These are phyloP conservation scores for Illadopsis cleaveri DNA, from an alignment of 2,113 vertebrate species.

Conservation along the genomic window DNA sequence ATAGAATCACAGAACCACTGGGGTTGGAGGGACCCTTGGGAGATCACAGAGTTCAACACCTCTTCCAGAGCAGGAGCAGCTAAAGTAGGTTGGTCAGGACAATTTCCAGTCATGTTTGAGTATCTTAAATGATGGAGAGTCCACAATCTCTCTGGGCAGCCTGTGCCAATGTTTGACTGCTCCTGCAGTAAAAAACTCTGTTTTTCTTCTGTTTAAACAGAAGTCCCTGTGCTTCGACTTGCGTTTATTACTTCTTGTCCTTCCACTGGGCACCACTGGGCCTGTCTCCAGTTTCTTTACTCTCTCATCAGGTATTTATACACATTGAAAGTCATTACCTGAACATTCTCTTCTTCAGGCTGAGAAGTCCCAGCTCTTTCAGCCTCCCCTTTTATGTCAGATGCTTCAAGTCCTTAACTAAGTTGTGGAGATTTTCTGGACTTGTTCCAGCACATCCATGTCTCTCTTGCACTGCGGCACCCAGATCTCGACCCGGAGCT, in stretches of 20 bases:
- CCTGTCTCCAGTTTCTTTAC: not conserved
- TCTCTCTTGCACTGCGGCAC: accelerated
- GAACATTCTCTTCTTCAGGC: not conserved
- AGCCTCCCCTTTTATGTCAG: not conserved
- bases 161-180: not conserved
- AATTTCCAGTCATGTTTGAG: not conserved
- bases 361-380: not conserved
- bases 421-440: not conserved
- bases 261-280: not conserved
- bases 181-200: accelerated
- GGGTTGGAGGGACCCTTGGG: not conserved
- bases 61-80: not conserved
- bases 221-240: not conserved
- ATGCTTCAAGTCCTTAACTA: not conserved
- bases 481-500: not conserved
- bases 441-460: not conserved
- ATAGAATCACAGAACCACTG: not conserved
- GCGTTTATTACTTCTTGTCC: not conserved
- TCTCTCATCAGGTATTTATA: not conserved
- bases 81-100: not conserved
- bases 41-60: not conserved
- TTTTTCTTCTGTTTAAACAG: not conserved
- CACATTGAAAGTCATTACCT: not conserved
- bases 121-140: not conserved
- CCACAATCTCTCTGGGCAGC: not conserved